Evolutionary conservation across 2,113 vertebrate genomes (phyloP).

Genomic region (Erythrolamprus reginae): DNA sequence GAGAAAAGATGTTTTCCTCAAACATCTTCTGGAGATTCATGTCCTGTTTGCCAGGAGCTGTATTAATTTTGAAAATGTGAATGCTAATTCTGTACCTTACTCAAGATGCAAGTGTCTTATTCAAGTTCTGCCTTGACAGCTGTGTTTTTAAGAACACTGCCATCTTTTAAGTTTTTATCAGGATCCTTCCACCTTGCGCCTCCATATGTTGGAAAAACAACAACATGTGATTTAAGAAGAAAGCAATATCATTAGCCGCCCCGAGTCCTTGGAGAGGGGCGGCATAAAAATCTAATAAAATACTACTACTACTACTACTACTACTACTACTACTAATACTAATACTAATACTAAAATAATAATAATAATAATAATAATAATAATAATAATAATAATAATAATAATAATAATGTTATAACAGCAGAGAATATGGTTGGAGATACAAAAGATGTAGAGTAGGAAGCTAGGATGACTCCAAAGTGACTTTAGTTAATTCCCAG

Average conservation of each 20-base stretch:
- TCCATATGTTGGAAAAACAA: background rate
- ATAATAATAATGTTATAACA: no score
- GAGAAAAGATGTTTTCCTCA: background rate
- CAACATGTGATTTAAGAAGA: background rate
- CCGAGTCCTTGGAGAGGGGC: no score
- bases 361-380: no score
- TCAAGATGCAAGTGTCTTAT: background rate
- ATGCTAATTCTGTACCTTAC: background rate
- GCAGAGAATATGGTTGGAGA: background rate
- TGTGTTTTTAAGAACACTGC: background rate
- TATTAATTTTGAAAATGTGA: background rate
- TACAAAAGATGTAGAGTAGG: background rate
- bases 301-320: no score
- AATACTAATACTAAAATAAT: no score
- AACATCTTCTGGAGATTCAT: background rate
- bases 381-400: no score
- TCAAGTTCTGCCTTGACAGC: background rate
- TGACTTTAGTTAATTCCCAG: background rate
- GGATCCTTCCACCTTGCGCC: background rate
- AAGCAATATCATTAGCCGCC: background rate
- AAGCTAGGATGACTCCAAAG: background rate
- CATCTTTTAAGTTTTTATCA: background rate
- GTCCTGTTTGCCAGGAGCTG: background rate
- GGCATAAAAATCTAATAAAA: no score
- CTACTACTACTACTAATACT: no score